Conservation (phyloP, 2,888 invertebrate genomes). For the Drepana falcataria region DNA sequence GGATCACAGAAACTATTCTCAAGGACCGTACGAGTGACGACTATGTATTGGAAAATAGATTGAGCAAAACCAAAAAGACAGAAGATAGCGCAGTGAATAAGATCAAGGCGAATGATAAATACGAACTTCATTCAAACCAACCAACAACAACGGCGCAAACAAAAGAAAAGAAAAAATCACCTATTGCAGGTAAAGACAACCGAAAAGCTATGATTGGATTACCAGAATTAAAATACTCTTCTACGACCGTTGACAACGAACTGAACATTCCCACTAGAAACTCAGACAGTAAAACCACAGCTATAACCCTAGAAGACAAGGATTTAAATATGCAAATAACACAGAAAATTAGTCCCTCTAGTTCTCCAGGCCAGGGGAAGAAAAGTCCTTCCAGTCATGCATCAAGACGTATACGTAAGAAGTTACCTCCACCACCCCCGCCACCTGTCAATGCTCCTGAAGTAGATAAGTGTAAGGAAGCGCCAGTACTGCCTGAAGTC, state of each 20-base stretch:
- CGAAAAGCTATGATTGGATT: constrained; percentile 4
- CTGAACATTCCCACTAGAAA: neutral
- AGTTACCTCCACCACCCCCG: constrained; percentile 67
- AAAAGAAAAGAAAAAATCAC: neutral
- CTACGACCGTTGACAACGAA: neutral
- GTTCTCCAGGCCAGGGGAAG: constrained; percentile 27
- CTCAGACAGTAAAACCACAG: neutral
- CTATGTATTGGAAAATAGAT: constrained; percentile 11
- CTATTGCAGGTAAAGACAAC: neutral
- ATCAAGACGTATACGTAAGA: constrained; percentile 59
- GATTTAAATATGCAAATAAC: neutral
- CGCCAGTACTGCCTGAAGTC: constrained; percentile 71
- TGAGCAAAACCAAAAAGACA: constrained; percentile 12
- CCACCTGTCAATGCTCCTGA: constrained; percentile 40
- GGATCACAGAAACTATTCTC: constrained; percentile 17
- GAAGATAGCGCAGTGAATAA: constrained; percentile 9
- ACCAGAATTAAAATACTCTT: neutral
- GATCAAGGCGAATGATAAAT: neutral
- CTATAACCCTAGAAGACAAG: neutral
- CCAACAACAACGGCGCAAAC: neutral
- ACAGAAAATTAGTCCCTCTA: neutral
- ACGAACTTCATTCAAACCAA: neutral
- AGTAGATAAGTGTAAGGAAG: constrained; percentile 28
- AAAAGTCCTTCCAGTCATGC: constrained; percentile 50
- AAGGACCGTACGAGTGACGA: constrained; percentile 2